A percentile compares a stretch with the other conserved stretches of the same genome.
Evolutionary conservation across 1,140 invertebrate genomes (phyloP).

Genomic region (Drosophila pectinifera): DNA sequence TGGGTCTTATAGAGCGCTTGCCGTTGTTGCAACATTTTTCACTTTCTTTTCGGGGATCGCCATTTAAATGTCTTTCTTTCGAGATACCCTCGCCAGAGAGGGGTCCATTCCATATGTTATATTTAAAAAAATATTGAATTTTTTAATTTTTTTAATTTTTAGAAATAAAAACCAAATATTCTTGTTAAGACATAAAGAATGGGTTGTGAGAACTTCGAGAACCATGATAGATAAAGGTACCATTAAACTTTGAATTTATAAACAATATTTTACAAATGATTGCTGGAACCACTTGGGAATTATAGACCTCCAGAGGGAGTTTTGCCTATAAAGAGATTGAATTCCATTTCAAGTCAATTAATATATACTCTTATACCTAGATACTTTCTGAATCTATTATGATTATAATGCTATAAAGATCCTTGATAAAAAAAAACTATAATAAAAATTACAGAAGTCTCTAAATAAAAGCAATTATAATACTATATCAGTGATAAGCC

Average conservation of each 20-base stretch:
- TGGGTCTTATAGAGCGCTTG: slow-evolving; percentile 21
- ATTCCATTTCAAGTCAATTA: too few relatives aligned
- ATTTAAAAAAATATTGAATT: too few relatives aligned
- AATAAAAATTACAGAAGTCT: too few relatives aligned
- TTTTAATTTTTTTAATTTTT: too few relatives aligned
- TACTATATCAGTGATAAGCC: neutral
- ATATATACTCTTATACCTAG: too few relatives aligned
- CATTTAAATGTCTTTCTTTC: slow-evolving; percentile 25
- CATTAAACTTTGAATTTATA: too few relatives aligned
- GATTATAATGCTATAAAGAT: too few relatives aligned
- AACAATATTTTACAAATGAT: neutral
- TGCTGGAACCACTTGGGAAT: neutral
- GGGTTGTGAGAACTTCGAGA: too few relatives aligned
- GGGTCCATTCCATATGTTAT: neutral
- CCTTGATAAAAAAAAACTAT: too few relatives aligned
- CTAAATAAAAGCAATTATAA: too few relatives aligned
- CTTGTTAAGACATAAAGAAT: neutral
- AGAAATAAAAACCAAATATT: neutral
- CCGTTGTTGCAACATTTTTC: slow-evolving; percentile 66
- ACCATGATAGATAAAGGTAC: too few relatives aligned
- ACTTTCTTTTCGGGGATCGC: slow-evolving; percentile 65
- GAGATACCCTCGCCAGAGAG: slow-evolving; percentile 10
- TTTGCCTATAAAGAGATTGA: neutral
- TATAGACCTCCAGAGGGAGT: neutral
- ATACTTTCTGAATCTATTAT: too few relatives aligned